A percentile compares a stretch with the other conserved stretches of the same genome.
These are phyloP conservation scores for Archivesica marissinica DNA, from an alignment of 1,140 invertebrate species.

Conservation along the genomic window DNA sequence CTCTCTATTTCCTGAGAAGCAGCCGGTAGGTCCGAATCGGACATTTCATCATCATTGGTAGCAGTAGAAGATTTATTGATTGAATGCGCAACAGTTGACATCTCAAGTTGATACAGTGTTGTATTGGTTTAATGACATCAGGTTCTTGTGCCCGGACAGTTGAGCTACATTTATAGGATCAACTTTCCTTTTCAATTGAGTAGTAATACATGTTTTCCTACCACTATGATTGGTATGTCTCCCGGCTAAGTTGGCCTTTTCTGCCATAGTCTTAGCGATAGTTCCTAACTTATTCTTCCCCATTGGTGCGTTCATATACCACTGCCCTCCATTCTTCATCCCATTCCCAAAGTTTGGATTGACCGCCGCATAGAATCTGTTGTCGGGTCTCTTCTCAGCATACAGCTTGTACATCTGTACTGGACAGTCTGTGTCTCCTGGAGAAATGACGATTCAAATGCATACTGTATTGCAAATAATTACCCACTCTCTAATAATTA, in stretches of 20 bases:
- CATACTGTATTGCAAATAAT: too few relatives aligned
- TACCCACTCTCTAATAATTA: too few relatives aligned
- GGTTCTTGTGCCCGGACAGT: conserved; percentile 32
- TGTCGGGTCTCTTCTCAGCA: background rate
- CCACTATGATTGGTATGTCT: conserved; percentile 20
- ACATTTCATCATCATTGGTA: background rate
- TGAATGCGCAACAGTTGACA: background rate
- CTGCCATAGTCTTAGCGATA: background rate
- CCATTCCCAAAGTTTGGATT: background rate
- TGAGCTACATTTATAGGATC: conserved; percentile 14
- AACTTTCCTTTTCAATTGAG: background rate
- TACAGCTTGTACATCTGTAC: background rate
- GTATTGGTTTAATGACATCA: background rate
- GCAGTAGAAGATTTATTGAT: background rate
- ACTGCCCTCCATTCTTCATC: background rate
- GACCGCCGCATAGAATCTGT: background rate
- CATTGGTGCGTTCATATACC: background rate
- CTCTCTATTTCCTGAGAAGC: conserved; percentile 8
- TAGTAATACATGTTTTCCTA: conserved; percentile 8
- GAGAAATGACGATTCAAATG: background rate
- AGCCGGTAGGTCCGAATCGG: background rate
- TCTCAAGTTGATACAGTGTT: background rate
- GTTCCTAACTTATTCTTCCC: conserved; percentile 16
- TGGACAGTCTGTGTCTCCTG: conserved; percentile 41
- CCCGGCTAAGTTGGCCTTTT: conserved; percentile 3